Conservation (phyloP, 2,113 vertebrate genomes). For the Crotalus viridis region DNA sequence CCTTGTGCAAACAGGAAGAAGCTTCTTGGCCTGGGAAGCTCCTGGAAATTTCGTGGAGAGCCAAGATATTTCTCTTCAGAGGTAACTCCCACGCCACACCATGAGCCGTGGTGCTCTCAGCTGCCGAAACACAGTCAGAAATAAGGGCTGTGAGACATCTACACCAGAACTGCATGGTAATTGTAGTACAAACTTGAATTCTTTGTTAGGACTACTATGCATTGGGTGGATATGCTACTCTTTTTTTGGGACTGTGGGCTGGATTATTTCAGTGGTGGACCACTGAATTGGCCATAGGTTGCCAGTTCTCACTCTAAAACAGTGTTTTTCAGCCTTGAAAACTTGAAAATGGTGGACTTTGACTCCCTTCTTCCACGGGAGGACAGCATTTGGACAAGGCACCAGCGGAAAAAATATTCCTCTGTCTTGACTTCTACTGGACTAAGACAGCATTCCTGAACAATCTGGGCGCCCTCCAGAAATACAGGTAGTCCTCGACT, state of each 20-base stretch:
- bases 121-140: background rate
- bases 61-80: rapidly evolving
- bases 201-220: background rate
- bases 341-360: background rate
- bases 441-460: background rate
- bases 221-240: background rate
- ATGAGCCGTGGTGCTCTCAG: background rate
- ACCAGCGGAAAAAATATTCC: background rate
- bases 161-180: background rate
- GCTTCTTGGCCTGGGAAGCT: background rate
- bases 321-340: background rate
- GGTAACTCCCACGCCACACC: background rate
- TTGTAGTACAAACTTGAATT: background rate
- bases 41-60: background rate
- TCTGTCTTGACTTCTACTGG: background rate
- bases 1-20: background rate
- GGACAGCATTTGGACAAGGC: background rate
- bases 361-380: background rate
- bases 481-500: background rate
- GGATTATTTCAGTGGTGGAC: background rate
- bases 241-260: background rate
- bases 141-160: background rate
- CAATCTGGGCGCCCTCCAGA: background rate
- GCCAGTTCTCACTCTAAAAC: background rate
- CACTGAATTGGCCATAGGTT: background rate